Evolutionary conservation across 2,797 vertebrate genomes (phyloP), one percentile per base, ranked within the genome.

Genomic region (Bovichtus diacanthus): DNA sequence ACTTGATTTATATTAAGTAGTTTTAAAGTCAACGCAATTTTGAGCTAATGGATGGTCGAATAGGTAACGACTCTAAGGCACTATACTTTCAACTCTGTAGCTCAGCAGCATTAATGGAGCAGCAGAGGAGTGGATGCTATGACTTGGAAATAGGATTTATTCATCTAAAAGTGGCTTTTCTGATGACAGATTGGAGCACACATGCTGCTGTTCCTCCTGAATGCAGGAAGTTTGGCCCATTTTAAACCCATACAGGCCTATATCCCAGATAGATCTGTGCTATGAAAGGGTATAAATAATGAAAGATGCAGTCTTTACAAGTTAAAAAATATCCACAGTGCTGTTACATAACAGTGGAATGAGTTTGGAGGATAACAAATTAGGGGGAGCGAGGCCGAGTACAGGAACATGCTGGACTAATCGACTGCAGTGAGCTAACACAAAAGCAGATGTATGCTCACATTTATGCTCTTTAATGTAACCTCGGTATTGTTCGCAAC

Each of bases 281-380:
- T 85, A 82, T 87, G 84, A 82, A 90, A 90, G 84, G 50, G 38
- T 68, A 91, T 94, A 66, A 92, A 94, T 94, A 92, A 94, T 94
- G 76, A 76, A 94, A 64, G 74, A 73, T 31, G 80, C 80, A 59
- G 88, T 88, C 88, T 79, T 91, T 86, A 84, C 85, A 84, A 88
- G 84, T 87, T 81, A 82, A 87, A 89, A 90, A 80, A 83, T 76
- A 83, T 65, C 61, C 74, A 78, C 74, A 75, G 81, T 39, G 41
- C 76, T 27, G 69, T 93, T 93, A 88, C 82, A 21, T 91, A 91
- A 92, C 76, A 53, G 75, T 41, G 67, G 78, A 89, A 88, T 80
- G 80, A 87, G 83, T 88, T 87, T 88, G 78, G 86, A 86, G 71
- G 83, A 83, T 76, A 83, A 88, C 70, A 87, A 93, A 88, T 88